Evolutionary conservation across 2,888 invertebrate species (phyloP), one percentile per base, ranked within the genome.

Genomic region (Caenorhabditis uteleia): DNA sequence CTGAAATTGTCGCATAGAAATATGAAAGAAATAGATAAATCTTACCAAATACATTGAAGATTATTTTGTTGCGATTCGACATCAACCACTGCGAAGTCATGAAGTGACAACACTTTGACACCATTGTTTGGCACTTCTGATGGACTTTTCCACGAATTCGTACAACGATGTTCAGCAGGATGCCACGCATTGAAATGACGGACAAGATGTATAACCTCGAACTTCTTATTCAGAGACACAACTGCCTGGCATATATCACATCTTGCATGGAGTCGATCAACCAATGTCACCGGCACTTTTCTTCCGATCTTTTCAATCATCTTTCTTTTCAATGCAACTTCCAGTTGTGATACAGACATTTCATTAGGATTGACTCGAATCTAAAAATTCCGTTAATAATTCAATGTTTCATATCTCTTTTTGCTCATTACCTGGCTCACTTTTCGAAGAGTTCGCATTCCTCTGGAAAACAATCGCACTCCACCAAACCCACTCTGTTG

Each of bases 181-280:
- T 82, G 82, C 82, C 82, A 82, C 8, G 82, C 81, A 57, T 82
- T 80, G 67, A 82, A 82, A 55, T 82, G 82, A 3, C 82, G 72
- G 3, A 82, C 79, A 18, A 82, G 54, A 49, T 82, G 82, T 3
- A 80, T 67, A 31, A 82, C 70, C 58, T 82, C 82, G 45, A 82
- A 82, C 51, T 82, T 82, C 55, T 78, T 78, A 55, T 82, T 82
- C 44, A 82, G 53, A 8, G 81, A 82, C 7, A 82, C 70, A 26
- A 80, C 74, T 6, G 82, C 71, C 27, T 72, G 67, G 58, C 82
- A 82, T 39, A 80, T 58, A 29, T 78, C 80, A 49, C 82, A 82
- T 7, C 77, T 68, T 7, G 80, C 82, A 60, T 82, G 82, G 38
- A 70, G 69, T 43, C 80, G 79, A 65, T 82, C 82, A 18, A 83